Percentiles rank a stretch among this genome's conserved stretches.
Conservation (phyloP, 1,140 invertebrate species). For the Saccostrea cuccullata region DNA sequence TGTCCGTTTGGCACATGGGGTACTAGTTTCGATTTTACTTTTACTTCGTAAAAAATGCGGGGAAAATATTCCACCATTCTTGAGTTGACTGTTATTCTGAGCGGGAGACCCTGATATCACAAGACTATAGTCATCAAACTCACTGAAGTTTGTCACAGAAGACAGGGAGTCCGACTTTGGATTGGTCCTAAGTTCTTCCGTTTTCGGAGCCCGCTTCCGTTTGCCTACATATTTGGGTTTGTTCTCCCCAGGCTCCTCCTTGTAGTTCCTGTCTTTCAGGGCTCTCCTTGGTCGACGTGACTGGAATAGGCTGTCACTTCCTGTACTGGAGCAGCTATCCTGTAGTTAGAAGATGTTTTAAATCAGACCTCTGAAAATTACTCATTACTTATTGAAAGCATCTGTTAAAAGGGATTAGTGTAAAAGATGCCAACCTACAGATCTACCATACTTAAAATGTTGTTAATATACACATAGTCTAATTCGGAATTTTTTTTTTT, state of each 20-base stretch:
- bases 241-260: conserved; percentile 20
- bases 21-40: conserved; percentile 61
- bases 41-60: conserved; percentile 31
- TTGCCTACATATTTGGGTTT: conserved; percentile 26
- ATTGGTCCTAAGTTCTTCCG: not conserved
- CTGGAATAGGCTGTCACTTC: conserved; percentile 54
- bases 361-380: not conserved
- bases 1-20: conserved; percentile 62
- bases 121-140: conserved; percentile 72
- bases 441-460: no score
- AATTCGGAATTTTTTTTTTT: no score
- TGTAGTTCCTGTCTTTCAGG: conserved; percentile 53
- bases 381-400: not conserved
- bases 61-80: conserved; percentile 7
- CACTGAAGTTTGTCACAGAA: conserved; percentile 65
- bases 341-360: conserved; percentile 29
- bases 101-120: conserved; percentile 61
- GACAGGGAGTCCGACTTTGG: conserved; percentile 9
- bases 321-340: conserved; percentile 56
- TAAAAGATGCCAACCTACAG: no score
- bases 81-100: not conserved
- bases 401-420: no score
- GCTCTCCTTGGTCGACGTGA: conserved; percentile 28
- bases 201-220: conserved; percentile 41
- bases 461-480: no score